Evolutionary conservation across 2,888 invertebrate genomes (phyloP), one percentile per base, ranked within the genome.

Genomic region (Lucinisca nassula): DNA sequence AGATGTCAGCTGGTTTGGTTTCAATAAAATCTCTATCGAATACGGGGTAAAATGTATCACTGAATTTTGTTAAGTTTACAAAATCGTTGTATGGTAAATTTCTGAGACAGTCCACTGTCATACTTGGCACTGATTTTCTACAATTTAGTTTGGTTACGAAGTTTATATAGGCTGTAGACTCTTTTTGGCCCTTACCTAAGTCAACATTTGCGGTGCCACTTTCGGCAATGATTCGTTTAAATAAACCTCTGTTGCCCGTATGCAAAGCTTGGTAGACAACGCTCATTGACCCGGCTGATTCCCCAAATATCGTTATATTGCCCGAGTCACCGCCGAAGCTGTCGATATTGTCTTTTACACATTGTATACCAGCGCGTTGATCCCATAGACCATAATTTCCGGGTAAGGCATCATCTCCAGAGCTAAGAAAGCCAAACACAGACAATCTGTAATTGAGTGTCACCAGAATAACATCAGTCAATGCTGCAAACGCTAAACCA

Each of bases 301-400:
- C 35, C 10, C 67, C 67, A 21, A 67, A 67, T 67, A 67, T 32
- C 10, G 67, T 67, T 32, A 67, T 21, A 35, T 35, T 67, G 35
- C 1, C 17, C 4, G 67, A 1, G 21, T 67, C 67, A 3, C 67
- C 67, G 12, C 67, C 67, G 35, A 67, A 67, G 21, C 24, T 2
- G 2, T 32, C 67, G 21, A 67, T 67, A 35, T 67, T 10, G 17
- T 32, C 35, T 35, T 67, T 21, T 3, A 67, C 67, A 32, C 67
- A 67, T 35, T 30, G 32, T 3, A 67, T 67, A 2, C 35, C 67
- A 32, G 35, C 35, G 8, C 35, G 67, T 35, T 67, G 67, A 30
- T 67, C 67, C 67, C 67, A 67, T 0, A 67, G 67, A 3, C 67
- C 67, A 21, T 67, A 67, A 35, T 67, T 67, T 35, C 67, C 67